Evolutionary conservation across 92 coral and sea anemone genomes (phyloP).

Genomic region (Meandrina meandrites): DNA sequence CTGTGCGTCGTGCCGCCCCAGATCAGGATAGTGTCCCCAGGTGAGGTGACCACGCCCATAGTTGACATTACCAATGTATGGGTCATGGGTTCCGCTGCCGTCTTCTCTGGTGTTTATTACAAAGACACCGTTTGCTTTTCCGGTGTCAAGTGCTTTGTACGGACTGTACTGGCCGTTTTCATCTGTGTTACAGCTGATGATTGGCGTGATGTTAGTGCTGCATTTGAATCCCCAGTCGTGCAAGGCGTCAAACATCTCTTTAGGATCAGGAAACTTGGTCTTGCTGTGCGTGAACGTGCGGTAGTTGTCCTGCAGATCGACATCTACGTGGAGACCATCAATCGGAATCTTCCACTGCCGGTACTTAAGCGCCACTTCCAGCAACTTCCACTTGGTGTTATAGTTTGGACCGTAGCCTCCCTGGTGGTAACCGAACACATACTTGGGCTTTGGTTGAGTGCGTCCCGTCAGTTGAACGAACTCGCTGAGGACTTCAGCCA

Average conservation of each 20-base stretch:
- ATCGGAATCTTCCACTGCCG: slow-evolving; percentile 80
- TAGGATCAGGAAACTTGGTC: slow-evolving; percentile 75
- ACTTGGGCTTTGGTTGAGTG: slow-evolving; percentile 67
- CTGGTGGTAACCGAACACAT: slow-evolving; percentile 78
- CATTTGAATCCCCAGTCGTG: slow-evolving; percentile 79
- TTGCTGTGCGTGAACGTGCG: slow-evolving; percentile 83
- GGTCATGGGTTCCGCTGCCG: slow-evolving; percentile 63
- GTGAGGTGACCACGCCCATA: slow-evolving; percentile 83
- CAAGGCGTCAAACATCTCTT: slow-evolving; percentile 68
- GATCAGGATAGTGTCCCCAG: slow-evolving; percentile 84
- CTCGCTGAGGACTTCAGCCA: slow-evolving; percentile 73
- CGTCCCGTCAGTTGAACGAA: slow-evolving; percentile 79
- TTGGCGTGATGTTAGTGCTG: slow-evolving; percentile 78
- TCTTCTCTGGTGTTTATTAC: slow-evolving; percentile 67
- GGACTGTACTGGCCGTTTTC: slow-evolving; percentile 67
- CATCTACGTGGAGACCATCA: slow-evolving; percentile 81
- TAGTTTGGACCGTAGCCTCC: slow-evolving; percentile 81
- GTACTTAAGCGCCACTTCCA: slow-evolving; percentile 81
- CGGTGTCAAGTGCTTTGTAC: slow-evolving; percentile 74
- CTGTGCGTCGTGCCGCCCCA: slow-evolving; percentile 72
- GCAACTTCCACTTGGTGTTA: slow-evolving; percentile 81
- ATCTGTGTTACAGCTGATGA: slow-evolving; percentile 70
- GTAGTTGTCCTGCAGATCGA: slow-evolving; percentile 72
- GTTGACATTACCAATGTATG: slow-evolving; percentile 70
- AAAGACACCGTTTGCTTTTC: slow-evolving; percentile 49